Base-by-base conservation (phyloP, 37 sponge, comb jelly and placozoan genomes). In the Theonella swinhoei region DNA sequence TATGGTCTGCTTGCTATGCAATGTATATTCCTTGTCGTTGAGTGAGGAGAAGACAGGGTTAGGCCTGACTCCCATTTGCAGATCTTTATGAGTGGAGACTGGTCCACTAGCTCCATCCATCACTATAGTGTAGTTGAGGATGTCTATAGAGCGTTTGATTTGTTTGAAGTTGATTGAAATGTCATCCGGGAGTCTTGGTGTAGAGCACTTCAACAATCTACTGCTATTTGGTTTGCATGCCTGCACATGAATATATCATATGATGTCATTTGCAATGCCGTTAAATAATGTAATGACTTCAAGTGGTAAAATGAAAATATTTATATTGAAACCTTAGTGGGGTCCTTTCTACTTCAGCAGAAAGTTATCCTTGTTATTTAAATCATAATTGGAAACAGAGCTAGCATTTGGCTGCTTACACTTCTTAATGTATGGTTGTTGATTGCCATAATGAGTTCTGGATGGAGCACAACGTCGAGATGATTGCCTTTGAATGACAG, bases 81-180 rank as follows among this genome's bases (percentile, higher is more conserved):
- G 72, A 37, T 29, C 29, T 20, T 8, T 5, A 9, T 33, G 23
- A 38, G 5, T 23, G 3, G 40, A 71, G 35, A 3, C 8, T 4
- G 72, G 72, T 7, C 72, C 72, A 8, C 7, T 14, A 23, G 72
- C 72, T 36, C 29, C 39, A 35, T 71, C 72, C 72, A 71, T 35
- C 8, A 32, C 9, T 7, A 71, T 71, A 7, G 72, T 36, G 72
- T 71, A 71, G 72, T 71, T 35, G 30, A 65, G 11, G 25, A 26
- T 65, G 29, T 7, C 66, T 58, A 19, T 67, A 9, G 8, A 19
- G 24, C 25, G 25, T 26, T 67, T 19, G 9, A n/a, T 9, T 11
- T 24, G 11, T 24, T 67, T 39, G 72, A 34, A 5, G 14, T 14
- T 47, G 54, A 7, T 47, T 14, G 14, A 14, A 7, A 47, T 17